These are phyloP conservation scores for Nasonia longicornis DNA, from an alignment of 1,140 invertebrate genomes.

Conservation along the genomic window DNA sequence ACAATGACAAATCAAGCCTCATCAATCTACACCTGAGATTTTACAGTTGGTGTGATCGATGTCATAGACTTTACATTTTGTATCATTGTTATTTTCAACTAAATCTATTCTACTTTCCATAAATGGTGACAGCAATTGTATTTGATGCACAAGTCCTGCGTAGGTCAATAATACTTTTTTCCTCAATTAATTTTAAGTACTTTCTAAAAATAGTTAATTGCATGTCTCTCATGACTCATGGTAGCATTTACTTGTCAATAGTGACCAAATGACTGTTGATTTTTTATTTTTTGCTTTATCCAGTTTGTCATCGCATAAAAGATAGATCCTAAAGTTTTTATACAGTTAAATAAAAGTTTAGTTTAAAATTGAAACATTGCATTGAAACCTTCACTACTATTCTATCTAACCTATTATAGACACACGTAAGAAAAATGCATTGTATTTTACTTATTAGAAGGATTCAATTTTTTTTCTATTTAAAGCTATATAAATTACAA, in stretches of 20 bases:
- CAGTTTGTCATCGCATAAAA: too few relatives aligned
- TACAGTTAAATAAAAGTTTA: too few relatives aligned
- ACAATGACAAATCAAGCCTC: too few relatives aligned
- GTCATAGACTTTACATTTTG: too few relatives aligned
- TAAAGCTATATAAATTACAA: not conserved
- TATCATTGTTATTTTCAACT: too few relatives aligned
- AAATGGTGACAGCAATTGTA: not conserved
- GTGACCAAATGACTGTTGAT: too few relatives aligned
- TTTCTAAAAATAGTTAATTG: constrained; percentile 9
- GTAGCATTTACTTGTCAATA: not conserved
- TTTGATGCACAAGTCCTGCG: not conserved
- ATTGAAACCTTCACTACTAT: not conserved
- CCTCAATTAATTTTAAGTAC: not conserved
- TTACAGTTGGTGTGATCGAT: too few relatives aligned
- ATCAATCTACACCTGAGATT: too few relatives aligned
- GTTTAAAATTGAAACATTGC: too few relatives aligned
- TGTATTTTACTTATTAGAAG: not conserved
- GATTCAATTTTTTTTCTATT: not conserved
- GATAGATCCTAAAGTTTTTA: too few relatives aligned
- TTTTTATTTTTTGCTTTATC: too few relatives aligned
- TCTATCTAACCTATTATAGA: not conserved
- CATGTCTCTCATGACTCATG: not conserved
- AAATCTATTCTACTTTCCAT: too few relatives aligned
- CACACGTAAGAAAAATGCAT: not conserved
- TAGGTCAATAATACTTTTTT: not conserved